Evolutionary conservation across 2,113 vertebrate genomes (phyloP).

Genomic region (Siniperca chuatsi): DNA sequence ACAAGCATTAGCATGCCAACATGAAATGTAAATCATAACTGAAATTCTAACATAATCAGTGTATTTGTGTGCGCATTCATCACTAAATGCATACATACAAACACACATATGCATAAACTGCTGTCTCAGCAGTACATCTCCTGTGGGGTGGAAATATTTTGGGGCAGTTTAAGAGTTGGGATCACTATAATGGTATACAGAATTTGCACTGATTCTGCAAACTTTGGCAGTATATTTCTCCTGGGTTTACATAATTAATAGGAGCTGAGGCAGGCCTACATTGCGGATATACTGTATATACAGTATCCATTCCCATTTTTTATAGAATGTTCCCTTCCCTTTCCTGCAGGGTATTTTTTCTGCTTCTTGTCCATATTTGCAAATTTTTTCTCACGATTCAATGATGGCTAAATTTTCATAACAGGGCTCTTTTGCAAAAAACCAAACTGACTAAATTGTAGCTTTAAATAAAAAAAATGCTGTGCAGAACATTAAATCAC

Average conservation of each 20-base stretch:
- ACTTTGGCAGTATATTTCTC: constrained; percentile 23
- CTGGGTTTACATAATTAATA: constrained; percentile 51
- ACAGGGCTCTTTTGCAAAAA: not conserved
- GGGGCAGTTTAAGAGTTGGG: constrained; percentile 15
- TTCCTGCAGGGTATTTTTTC: not conserved
- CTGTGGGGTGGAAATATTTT: constrained; percentile 19
- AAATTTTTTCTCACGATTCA: not conserved
- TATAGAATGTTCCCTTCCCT: not conserved
- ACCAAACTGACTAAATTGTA: not conserved
- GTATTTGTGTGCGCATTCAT: not conserved
- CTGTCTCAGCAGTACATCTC: constrained; percentile 13
- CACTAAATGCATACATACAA: not conserved
- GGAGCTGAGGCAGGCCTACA: constrained; percentile 27
- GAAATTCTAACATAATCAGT: constrained; percentile 17
- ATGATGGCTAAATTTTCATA: not conserved
- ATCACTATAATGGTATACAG: constrained; percentile 18
- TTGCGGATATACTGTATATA: constrained; percentile 29
- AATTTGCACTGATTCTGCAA: constrained; percentile 55
- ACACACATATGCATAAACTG: constrained; percentile 20
- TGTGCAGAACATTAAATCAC: not conserved
- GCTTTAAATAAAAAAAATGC: no score
- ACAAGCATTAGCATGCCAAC: constrained; percentile 16
- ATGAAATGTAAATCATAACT: constrained; percentile 36
- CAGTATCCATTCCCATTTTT: not conserved
- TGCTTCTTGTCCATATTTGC: not conserved